These are phyloP conservation scores for Clangula hyemalis DNA, from an alignment of 2,797 vertebrate genomes.

Conservation along the genomic window DNA sequence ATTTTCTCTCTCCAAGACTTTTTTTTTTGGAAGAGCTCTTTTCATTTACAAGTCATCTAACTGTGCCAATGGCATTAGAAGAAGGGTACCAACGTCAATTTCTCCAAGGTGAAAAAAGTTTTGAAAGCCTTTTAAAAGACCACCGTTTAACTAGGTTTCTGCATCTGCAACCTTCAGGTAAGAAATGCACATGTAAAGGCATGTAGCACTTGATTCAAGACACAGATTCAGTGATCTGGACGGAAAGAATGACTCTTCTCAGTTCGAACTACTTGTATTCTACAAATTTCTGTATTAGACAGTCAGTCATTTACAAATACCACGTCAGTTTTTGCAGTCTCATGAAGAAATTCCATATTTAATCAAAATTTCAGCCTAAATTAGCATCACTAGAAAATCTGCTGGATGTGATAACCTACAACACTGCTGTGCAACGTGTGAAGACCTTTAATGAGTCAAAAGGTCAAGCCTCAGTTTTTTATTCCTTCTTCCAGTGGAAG, in stretches of 20 bases:
- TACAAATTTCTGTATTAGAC: neutral
- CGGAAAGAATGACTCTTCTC: neutral
- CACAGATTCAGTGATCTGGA: conserved; percentile 12
- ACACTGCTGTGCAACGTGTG: no score
- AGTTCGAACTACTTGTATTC: neutral
- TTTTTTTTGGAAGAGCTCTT: accelerated
- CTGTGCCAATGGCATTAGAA: neutral
- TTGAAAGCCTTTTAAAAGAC: neutral
- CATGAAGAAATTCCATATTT: neutral
- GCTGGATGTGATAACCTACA: no score
- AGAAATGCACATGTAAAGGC: conserved; percentile 23
- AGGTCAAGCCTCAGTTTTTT: neutral
- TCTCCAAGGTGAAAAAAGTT: neutral
- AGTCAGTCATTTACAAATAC: neutral
- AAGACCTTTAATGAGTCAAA: neutral
- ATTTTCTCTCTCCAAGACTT: neutral
- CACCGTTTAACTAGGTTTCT: conserved; percentile 36
- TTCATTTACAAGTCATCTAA: neutral
- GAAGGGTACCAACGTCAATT: neutral
- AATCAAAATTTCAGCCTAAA: neutral
- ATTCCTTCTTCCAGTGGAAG: neutral
- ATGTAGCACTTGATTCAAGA: conserved; percentile 15
- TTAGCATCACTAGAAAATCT: neutral
- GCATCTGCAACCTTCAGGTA: conserved; percentile 48
- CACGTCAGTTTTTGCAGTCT: neutral